Conservation (phyloP, 1,140 invertebrate genomes). For the Heliconius hermathena region DNA sequence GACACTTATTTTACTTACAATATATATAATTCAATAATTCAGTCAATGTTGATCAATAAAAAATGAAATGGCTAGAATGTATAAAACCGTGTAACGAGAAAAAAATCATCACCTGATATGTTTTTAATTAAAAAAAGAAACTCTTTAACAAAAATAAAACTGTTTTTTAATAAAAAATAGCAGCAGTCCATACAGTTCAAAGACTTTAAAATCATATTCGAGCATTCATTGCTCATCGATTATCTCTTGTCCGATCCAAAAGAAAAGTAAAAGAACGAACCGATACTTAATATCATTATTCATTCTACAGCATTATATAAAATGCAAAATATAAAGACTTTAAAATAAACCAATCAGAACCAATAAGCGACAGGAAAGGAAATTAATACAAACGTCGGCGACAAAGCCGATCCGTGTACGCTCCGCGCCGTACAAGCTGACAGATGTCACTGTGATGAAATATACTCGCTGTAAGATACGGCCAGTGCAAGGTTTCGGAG, state of each 20-base stretch:
- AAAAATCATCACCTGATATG: no score
- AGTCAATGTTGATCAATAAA: no score
- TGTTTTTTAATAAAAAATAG: no score
- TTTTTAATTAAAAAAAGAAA: no score
- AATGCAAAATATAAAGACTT: constrained; percentile 22
- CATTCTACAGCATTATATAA: constrained; percentile 2
- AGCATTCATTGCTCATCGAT: neutral
- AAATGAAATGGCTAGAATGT: no score
- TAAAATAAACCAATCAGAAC: constrained; percentile 29
- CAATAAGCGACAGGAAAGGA: constrained; percentile 59
- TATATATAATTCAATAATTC: no score
- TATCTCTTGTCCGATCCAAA: neutral
- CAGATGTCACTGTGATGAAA: constrained; percentile 67
- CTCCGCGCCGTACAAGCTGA: constrained; percentile 58
- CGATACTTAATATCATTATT: constrained; percentile 6
- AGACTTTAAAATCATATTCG: neutral
- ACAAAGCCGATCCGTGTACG: constrained; percentile 63
- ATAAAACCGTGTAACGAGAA: no score
- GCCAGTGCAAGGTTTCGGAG: constrained; percentile 32
- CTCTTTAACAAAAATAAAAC: no score
- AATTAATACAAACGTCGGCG: constrained; percentile 62
- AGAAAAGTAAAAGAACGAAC: neutral
- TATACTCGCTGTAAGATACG: constrained; percentile 43
- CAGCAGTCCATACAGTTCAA: no score
- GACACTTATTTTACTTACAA: no score